Base-by-base conservation (phyloP, 92 coral and sea anemone species). In the Anthopleura xanthogrammica region DNA sequence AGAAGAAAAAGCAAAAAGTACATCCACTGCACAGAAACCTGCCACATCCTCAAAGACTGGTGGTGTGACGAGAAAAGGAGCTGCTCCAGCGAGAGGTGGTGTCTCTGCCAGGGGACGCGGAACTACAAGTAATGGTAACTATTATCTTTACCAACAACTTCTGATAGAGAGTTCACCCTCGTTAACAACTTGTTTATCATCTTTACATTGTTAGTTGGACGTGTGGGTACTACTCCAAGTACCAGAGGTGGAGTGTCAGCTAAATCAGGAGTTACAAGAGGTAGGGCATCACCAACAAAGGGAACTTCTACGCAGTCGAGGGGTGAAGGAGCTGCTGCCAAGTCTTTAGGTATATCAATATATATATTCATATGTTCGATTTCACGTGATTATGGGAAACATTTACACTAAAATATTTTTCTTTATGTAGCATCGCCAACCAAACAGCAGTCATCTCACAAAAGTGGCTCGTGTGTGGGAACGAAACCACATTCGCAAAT, bases 261-360 rank as follows among this genome's bases (percentile, higher is more conserved):
- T 48, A 82, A 72, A 56, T 70, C 92, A 50, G 7, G 29, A n/a
- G 82, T 80, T 50, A 41, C 89, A 7, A 85, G 97, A 19, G 94
- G 92, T 19, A 88, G 77, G 80, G 80, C 91, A 23, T 88, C 97
- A 52, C 97, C 94, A 70, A 87, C 90, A 16, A 91, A 89, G 46
- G 78, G 83, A 7, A 73, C 79, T 12, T 43, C 88, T 12, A 40
- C 57, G 50, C 62, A 80, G 46, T 12, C 86, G 74, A 89, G 84
- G 66, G 87, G 97, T 55, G 93, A 88, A 71, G 80, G 13, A 2
- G 16, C 58, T 68, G 41, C 82, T 22, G 78, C 75, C 62, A 83
- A 72, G 77, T 77, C 83, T 22, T 40, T 84, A 72, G 87, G 90
- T 83, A 79, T 39, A 41, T 77, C 70, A 23, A 12, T 14, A 39